Conservation (phyloP, 2,888 invertebrate species). For the Phasia obesa region DNA sequence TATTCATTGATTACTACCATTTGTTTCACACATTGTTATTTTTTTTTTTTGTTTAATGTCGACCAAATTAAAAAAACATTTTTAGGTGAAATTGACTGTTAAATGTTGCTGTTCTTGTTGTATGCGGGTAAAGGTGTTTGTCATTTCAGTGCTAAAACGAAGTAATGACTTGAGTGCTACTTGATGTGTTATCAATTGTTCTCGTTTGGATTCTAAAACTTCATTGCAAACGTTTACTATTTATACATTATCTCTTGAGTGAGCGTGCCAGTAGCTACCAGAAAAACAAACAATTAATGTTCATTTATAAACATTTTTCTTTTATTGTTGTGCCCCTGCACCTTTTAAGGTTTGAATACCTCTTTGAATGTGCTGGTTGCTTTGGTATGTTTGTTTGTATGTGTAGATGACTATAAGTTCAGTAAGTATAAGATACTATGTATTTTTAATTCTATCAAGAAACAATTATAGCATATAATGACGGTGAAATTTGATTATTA, state of each 20-base stretch:
- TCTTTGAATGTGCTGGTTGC: neutral
- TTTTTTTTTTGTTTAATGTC: neutral
- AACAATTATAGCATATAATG: neutral
- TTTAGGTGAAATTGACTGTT: slow-evolving; percentile 9
- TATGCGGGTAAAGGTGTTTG: slow-evolving; percentile 57
- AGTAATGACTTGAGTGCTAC: neutral
- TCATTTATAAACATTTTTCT: neutral
- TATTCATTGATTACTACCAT: slow-evolving; percentile 32
- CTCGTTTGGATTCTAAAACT: neutral
- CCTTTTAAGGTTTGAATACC: neutral
- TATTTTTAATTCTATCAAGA: neutral
- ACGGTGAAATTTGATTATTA: no score
- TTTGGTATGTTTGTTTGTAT: neutral
- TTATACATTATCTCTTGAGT: neutral
- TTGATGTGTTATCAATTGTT: neutral
- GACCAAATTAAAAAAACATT: slow-evolving; percentile 4
- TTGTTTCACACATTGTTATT: slow-evolving; percentile 22
- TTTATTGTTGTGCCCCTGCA: neutral
- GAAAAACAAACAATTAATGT: neutral
- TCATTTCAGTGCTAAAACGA: neutral
- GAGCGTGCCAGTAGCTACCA: neutral
- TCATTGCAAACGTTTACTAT: slow-evolving; percentile 5
- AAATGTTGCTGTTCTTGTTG: neutral
- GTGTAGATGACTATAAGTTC: no score
- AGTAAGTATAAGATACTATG: neutral